These are phyloP conservation scores for Brevipalpus yothersi DNA, from an alignment of 1,140 invertebrate genomes.

Conservation along the genomic window DNA sequence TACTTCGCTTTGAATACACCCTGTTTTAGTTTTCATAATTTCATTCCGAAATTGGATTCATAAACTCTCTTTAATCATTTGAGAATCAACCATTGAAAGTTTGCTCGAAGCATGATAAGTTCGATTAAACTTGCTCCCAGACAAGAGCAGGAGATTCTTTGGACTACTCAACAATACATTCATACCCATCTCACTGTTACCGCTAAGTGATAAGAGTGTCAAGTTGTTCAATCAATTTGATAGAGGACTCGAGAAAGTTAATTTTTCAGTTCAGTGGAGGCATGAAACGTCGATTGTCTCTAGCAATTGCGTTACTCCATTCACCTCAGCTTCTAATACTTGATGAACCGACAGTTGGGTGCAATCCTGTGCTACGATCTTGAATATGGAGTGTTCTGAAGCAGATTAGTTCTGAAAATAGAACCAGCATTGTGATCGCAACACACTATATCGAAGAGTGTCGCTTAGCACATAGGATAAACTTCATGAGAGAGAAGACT, in stretches of 20 bases:
- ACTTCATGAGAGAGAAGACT: slow-evolving; percentile 18
- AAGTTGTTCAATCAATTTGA: slow-evolving; percentile 39
- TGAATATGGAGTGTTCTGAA: slow-evolving; percentile 43
- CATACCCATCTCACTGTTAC: too few relatives aligned
- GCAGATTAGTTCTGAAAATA: slow-evolving; percentile 43
- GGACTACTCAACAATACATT: too few relatives aligned
- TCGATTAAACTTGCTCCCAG: too few relatives aligned
- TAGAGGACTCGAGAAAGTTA: slow-evolving; percentile 31
- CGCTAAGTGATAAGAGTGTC: slow-evolving; percentile 16
- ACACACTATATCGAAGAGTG: slow-evolving; percentile 25
- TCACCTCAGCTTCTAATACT: slow-evolving; percentile 78
- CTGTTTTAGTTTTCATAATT: too few relatives aligned
- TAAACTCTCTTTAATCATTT: too few relatives aligned
- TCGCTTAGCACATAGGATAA: slow-evolving; percentile 22
- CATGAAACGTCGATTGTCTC: slow-evolving; percentile 68
- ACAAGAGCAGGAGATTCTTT: too few relatives aligned
- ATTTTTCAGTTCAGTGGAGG: slow-evolving; percentile 40
- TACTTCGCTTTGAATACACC: too few relatives aligned
- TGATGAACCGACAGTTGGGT: slow-evolving; percentile 79
- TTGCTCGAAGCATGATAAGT: too few relatives aligned
- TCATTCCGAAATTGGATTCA: too few relatives aligned
- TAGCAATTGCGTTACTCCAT: slow-evolving; percentile 72
- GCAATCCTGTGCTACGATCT: slow-evolving; percentile 62
- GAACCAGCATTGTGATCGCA: slow-evolving; percentile 20
- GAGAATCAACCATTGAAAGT: too few relatives aligned